Evolutionary conservation across 2,113 vertebrate genomes (phyloP), one percentile per base, ranked within the genome.

Genomic region (Coptodon bakossiorum): DNA sequence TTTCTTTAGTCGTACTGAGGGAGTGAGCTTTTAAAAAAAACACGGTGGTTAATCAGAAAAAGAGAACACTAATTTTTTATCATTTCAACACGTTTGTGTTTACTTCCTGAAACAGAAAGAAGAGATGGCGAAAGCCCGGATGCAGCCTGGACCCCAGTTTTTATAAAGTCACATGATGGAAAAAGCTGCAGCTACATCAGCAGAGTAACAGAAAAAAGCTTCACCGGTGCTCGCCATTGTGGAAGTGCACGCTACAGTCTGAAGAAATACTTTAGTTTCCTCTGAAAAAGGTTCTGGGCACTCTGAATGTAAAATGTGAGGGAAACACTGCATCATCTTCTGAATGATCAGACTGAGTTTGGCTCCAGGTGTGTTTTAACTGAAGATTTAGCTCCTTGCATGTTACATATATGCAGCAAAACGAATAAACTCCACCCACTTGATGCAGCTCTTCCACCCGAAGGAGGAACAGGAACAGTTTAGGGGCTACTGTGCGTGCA

Each of bases 41-140:
- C 27, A 59, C 0, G 0, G 56, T 59, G 27, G 0, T 71, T 16
- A 73, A 73, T 45, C 22, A 71, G 38, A 71, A 43, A 43, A 68
- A 1, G 34, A 40, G 34, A 68, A 43, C n/a, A 2, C 0, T 43
- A 0, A 0, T 10, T 27, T 27, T 5, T 68, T 2, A 22, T 14
- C 36, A 38, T 68, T 68, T 22, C 13, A 1, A 43, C 2, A 0
- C 3, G 0, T 43, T 71, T 16, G 6, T 16, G 38, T 16, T 27
- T 11, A 76, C 7, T 17, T 27, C 14, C 68, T 27, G 0, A 29
- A 76, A 29, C 43, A 29, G 68, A 24, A 48, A 48, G 24, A 1
- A 6, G 9, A 73, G 22, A 71, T 38, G 63, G 63, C 3, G 13
- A 73, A 24, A 73, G 5, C 68, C 3, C 3, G 0, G 0, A 22